phyloP scores from a whole-genome alignment of 2,888 invertebrate genomes.

The Coelogynopora nodosa region DNA sequence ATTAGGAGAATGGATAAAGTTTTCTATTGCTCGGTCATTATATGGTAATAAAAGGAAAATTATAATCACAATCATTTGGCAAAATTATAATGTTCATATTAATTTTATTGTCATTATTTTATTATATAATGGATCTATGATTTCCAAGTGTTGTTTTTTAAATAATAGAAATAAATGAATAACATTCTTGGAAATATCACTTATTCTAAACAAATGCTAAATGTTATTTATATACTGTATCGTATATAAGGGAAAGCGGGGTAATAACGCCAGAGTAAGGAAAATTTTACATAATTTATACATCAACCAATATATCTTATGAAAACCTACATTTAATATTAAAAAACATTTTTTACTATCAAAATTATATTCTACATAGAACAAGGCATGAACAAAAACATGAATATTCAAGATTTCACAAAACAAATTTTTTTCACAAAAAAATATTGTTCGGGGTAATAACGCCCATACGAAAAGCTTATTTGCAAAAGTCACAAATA shows the following conservation, averaged over 20 bases:
- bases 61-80: too few relatives aligned
- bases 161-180: too few relatives aligned
- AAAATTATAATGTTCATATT: too few relatives aligned
- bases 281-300: constrained; percentile 31
- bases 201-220: too few relatives aligned
- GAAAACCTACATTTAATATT: constrained; percentile 31
- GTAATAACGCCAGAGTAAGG: constrained; percentile 27
- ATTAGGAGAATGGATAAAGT: too few relatives aligned
- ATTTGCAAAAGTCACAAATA: constrained; percentile 31
- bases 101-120: too few relatives aligned
- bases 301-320: constrained; percentile 4
- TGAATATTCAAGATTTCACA: constrained; percentile 24
- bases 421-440: neutral
- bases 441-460: constrained; percentile 26
- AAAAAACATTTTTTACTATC: constrained; percentile 31
- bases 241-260: constrained; percentile 1
- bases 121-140: too few relatives aligned
- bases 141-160: too few relatives aligned
- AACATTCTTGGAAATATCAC: too few relatives aligned
- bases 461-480: constrained; percentile 23
- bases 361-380: constrained; percentile 31
- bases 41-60: too few relatives aligned
- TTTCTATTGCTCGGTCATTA: too few relatives aligned
- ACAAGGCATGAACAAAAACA: constrained; percentile 31
- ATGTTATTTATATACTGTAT: too few relatives aligned